phyloP scores from a whole-genome alignment of 2,888 invertebrate genomes.

The Diplolepis rosae region DNA sequence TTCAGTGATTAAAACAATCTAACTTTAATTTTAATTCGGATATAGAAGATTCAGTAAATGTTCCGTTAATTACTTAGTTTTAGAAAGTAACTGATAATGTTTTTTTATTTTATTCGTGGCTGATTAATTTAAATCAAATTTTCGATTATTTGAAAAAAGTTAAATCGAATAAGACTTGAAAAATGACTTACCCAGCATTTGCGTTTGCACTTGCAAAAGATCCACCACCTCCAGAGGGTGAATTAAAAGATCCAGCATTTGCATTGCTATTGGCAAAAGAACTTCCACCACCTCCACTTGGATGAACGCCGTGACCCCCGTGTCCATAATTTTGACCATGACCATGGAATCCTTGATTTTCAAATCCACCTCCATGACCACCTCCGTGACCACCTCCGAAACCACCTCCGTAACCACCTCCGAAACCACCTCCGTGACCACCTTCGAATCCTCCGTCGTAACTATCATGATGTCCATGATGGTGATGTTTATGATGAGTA shows the following conservation, averaged over 20 bases:
- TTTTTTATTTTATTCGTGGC: neutral
- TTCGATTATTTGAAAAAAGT: neutral
- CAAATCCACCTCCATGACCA: neutral
- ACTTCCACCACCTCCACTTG: constrained; percentile 29
- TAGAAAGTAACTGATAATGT: too few species aligned
- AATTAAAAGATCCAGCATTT: neutral
- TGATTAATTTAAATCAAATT: neutral
- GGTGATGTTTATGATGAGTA: neutral
- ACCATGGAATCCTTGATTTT: constrained; percentile 21
- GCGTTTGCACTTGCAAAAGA: constrained; percentile 50
- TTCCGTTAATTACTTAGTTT: too few species aligned
- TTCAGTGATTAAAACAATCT: neutral
- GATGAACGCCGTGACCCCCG: constrained; percentile 30
- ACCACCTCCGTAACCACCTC: constrained; percentile 51
- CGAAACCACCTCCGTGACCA: constrained; percentile 42
- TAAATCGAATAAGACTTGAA: neutral
- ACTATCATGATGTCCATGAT: constrained; percentile 40
- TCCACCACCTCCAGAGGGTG: constrained; percentile 53
- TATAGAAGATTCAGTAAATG: neutral
- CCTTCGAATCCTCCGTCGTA: constrained; percentile 46
- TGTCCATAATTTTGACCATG: neutral
- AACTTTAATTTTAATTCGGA: neutral
- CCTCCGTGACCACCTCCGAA: constrained; percentile 37
- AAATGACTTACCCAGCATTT: constrained; percentile 49
- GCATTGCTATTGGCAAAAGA: constrained; percentile 41